Percentiles rank a stretch among this genome's conserved stretches.
phyloP scores from a whole-genome alignment of 2,888 invertebrate species.

The Ferdinandea cuprea region DNA sequence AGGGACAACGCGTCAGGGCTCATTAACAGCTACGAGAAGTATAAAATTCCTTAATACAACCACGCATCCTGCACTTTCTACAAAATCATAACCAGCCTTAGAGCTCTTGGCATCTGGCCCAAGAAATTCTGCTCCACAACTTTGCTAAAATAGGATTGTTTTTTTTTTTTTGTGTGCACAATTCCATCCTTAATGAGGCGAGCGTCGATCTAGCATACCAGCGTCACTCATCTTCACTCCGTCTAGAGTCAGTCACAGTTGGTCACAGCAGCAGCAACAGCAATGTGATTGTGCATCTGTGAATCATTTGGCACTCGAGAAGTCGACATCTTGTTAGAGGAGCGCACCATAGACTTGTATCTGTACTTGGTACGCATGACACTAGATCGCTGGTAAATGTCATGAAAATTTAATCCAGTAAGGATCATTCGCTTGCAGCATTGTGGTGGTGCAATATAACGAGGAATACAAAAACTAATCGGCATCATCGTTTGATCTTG shows the following conservation, averaged over 20 bases:
- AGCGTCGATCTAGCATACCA: conserved; percentile 65
- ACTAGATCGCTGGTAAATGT: conserved; percentile 46
- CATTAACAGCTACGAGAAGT: conserved; percentile 65
- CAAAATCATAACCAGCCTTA: conserved; percentile 7
- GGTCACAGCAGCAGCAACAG: conserved; percentile 59
- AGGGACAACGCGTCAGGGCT: conserved; percentile 62
- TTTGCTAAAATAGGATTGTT: conserved; percentile 17
- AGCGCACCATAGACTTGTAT: conserved; percentile 28
- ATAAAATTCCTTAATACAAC: conserved; percentile 62
- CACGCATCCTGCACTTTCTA: conserved; percentile 36
- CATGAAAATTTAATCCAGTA: conserved; percentile 55
- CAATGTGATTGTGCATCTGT: conserved; percentile 50
- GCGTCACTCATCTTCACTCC: conserved; percentile 68
- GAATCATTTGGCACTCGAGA: conserved; percentile 57
- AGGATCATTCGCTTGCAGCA: conserved; percentile 44
- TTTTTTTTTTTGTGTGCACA: too few relatives aligned
- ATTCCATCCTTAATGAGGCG: conserved; percentile 73
- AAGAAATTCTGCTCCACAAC: conserved; percentile 36
- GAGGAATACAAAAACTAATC: conserved; percentile 41
- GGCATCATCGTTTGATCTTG: conserved; percentile 60
- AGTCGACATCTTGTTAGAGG: conserved; percentile 60
- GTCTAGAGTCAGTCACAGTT: conserved; percentile 69
- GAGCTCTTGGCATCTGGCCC: conserved; percentile 67
- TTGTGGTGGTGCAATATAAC: conserved; percentile 23
- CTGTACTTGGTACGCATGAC: conserved; percentile 22